Evolutionary conservation across 2,888 invertebrate genomes (phyloP).

Genomic region (Cataglyphis livida): DNA sequence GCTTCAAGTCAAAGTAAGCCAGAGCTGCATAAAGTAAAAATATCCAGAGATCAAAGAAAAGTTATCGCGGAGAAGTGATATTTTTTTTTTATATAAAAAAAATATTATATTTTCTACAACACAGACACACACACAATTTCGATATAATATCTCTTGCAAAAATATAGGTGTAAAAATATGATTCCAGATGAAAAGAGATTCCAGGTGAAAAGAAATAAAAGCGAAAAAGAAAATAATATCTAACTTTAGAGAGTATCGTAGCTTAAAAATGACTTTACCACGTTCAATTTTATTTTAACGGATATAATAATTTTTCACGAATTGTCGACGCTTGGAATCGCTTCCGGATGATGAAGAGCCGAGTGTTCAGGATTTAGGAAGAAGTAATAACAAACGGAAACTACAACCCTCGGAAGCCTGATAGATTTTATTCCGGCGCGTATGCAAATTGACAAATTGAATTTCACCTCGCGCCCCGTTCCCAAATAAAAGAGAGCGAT

Average conservation of each 20-base stretch:
- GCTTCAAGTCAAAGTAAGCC: neutral
- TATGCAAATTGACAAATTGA: conserved; percentile 57
- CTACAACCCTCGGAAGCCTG: conserved; percentile 51
- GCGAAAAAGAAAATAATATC: neutral
- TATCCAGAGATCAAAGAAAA: neutral
- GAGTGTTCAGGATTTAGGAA: conserved; percentile 26
- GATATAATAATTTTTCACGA: conserved; percentile 30
- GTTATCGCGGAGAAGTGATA: neutral
- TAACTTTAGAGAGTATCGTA: neutral
- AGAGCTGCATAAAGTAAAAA: neutral
- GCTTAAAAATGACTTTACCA: conserved; percentile 37
- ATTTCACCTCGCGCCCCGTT: conserved; percentile 44
- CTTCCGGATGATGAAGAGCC: conserved; percentile 37
- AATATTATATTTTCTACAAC: neutral
- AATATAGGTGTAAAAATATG: neutral
- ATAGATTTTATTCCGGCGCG: conserved; percentile 54
- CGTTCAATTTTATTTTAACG: conserved; percentile 26
- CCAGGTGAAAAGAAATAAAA: neutral
- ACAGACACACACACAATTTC: too few species aligned
- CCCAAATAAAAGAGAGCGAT: conserved; percentile 49
- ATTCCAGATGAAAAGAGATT: neutral
- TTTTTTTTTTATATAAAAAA: neutral
- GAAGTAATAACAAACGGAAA: conserved; percentile 54
- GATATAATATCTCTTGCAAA: neutral
- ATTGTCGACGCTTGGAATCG: conserved; percentile 13